These are phyloP conservation scores for Dasyprocta punctata DNA, from an alignment of 2,113 vertebrate genomes.

Conservation along the genomic window DNA sequence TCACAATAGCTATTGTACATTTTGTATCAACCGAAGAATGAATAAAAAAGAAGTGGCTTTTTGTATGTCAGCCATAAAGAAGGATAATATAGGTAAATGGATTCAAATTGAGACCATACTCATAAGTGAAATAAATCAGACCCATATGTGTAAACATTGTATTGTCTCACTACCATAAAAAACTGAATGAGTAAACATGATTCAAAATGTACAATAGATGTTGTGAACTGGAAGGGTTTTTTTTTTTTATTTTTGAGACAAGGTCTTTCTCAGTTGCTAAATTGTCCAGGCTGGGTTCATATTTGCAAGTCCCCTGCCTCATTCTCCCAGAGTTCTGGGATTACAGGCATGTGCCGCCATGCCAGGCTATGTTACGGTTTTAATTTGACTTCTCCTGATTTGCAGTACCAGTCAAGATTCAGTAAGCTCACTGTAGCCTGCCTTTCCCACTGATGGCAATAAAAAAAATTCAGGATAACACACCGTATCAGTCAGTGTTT, in stretches of 20 bases:
- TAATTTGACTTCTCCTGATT: not conserved
- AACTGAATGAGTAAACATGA: no score
- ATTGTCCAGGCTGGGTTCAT: not conserved
- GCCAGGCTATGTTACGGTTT: not conserved
- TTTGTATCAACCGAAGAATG: no score
- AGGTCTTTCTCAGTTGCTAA: not conserved
- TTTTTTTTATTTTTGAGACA: not conserved
- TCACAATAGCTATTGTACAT: no score
- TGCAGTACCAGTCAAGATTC: not conserved
- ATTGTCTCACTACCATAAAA: no score
- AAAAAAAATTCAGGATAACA: slow-evolving; percentile 10
- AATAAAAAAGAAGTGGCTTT: no score
- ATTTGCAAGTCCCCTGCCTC: not conserved
- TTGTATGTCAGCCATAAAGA: no score
- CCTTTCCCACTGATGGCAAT: not conserved
- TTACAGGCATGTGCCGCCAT: not conserved
- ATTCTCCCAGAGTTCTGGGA: not conserved
- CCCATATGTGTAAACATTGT: no score
- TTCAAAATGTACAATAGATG: no score
- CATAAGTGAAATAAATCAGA: no score
- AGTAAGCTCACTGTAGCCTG: not conserved
- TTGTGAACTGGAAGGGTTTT: no score
- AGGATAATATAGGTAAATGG: no score
- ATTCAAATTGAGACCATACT: no score
- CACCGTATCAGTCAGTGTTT: not conserved